Base-by-base conservation (phyloP, 2,888 invertebrate species). In the Strigamia crassipes region DNA sequence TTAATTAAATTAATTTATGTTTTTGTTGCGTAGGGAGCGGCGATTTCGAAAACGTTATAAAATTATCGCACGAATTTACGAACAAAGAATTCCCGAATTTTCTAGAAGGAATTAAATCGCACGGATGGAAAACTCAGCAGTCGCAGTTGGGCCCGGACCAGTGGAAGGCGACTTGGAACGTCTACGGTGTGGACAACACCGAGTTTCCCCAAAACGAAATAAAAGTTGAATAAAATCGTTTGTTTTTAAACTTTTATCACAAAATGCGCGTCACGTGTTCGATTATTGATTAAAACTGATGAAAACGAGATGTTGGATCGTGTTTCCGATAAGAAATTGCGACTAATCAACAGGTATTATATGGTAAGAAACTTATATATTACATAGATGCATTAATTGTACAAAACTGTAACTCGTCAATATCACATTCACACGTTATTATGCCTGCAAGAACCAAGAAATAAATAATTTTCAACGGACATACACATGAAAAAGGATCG, bases 401-500 rank as follows among this genome's bases (percentile, higher is more conserved):
- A 73, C 73, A 73, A 73, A 73, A 73, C 31, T 66, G 61, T 66
- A 66, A 66, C 61, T 66, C 73, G 73, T 73, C 73, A 31, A 31
- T 73, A 73, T 73, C 73, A 73, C 73, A 73, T 73, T 73, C 73
- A 73, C 73, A 31, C 73, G n/a, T 73, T 73, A 73, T 51, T 73
- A 73, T 73, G 73, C 73, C 27, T 73, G 73, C 23, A 15, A 73
- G 73, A 31, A 73, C 27, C 23, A 15, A 73, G 73, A 31, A 73
- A 73, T 73, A 73, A 73, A 73, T 73, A 73, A 73, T 73, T 56
- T 73, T 73, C 73, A 27, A 73, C 73, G 73, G 31, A 73, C 73
- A 31, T 73, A 73, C 73, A 73, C 73, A 73, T 73, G 15, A 73
- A 31, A 56, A 73, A 27, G 31, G 31, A 27, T 73, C 27, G 15